phyloP scores from a whole-genome alignment of 2,888 invertebrate genomes.

The Lymantria dispar region DNA sequence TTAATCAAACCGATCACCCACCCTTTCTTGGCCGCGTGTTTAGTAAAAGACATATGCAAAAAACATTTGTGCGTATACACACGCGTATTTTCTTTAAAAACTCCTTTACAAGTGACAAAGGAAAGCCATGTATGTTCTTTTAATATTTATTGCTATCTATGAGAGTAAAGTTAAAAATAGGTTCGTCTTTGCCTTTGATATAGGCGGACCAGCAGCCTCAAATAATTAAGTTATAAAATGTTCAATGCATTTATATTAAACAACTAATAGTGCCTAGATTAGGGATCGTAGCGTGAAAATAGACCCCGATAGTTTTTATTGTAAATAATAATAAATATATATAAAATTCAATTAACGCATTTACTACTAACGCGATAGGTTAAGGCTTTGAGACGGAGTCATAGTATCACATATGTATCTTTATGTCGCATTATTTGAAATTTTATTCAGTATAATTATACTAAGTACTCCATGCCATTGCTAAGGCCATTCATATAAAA shows the following conservation, averaged over 20 bases:
- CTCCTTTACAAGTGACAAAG: too few relatives aligned
- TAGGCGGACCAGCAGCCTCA: neutral
- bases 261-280: constrained; percentile 35
- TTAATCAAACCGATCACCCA: too few relatives aligned
- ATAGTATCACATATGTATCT: too few relatives aligned
- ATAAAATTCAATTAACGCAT: neutral
- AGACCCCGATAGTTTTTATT: constrained; percentile 14
- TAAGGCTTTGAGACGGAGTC: neutral
- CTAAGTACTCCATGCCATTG: too few relatives aligned
- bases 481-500: too few relatives aligned
- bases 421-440: too few relatives aligned
- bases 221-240: constrained; percentile 1
- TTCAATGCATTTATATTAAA: constrained; percentile 12
- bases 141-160: neutral
- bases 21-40: too few relatives aligned
- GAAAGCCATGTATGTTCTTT: too few relatives aligned
- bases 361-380: neutral
- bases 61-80: too few relatives aligned
- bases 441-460: too few relatives aligned
- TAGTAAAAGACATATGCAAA: too few relatives aligned
- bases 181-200: neutral
- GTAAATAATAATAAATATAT: constrained; percentile 14
- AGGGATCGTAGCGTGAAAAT: constrained; percentile 14
- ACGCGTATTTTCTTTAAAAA: too few relatives aligned
- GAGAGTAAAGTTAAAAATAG: neutral